Evolutionary conservation across 1,140 invertebrate species (phyloP).

Genomic region (Drosophila chauvacae): DNA sequence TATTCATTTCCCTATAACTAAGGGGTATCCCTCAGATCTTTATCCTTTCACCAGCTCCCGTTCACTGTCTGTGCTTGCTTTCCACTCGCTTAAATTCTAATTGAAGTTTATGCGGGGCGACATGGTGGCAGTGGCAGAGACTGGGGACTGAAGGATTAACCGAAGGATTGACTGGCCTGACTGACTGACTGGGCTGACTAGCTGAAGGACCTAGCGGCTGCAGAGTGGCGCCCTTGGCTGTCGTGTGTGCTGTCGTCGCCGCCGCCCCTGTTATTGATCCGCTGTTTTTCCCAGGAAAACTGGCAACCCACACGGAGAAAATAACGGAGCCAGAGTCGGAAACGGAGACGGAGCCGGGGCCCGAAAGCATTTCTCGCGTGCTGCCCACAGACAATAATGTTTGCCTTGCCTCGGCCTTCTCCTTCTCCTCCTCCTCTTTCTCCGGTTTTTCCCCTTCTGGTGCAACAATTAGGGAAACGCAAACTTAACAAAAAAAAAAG

Average conservation of each 20-base stretch:
- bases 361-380: conserved; percentile 34
- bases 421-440: background rate
- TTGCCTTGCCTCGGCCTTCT: conserved; percentile 37
- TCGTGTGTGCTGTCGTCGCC: conserved; percentile 10
- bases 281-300: conserved; percentile 66
- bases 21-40: background rate
- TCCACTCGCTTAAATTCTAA: conserved; percentile 64
- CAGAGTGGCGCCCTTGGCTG: conserved; percentile 60
- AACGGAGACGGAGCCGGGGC: conserved; percentile 28
- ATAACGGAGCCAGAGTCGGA: conserved; percentile 19
- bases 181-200: conserved; percentile 27
- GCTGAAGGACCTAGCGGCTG: conserved; percentile 20
- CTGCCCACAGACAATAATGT: conserved; percentile 75
- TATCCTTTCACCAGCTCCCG: conserved; percentile 2
- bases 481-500: background rate
- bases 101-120: conserved; percentile 59
- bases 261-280: conserved; percentile 68
- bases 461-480: conserved; percentile 18
- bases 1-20: background rate
- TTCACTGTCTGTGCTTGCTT: conserved; percentile 37
- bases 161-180: conserved; percentile 36
- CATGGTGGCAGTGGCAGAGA: conserved; percentile 20
- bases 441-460: background rate
- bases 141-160: conserved; percentile 24
- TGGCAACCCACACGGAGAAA: conserved; percentile 22